Base-by-base conservation (phyloP, 35 echinoderm and acorn worm species). In the Patiria miniata region DNA sequence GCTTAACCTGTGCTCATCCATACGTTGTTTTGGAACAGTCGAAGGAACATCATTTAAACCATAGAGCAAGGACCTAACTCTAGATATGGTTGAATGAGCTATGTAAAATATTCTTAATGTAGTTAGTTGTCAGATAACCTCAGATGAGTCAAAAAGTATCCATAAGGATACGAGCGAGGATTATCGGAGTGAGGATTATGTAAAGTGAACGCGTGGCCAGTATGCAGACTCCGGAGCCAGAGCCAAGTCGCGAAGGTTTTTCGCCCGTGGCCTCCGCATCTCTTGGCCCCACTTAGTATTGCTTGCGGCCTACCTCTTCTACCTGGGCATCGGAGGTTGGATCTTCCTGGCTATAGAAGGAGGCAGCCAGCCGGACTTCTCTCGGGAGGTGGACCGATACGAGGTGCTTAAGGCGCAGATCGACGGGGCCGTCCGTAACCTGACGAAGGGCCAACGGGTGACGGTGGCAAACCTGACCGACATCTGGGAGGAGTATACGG, bases 251-350 rank as follows among this genome's bases (percentile, higher is more conserved):
- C 2, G 26, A 59, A 9, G 81, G 26, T 32, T 4, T 83, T n/a
- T 40, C 29, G 36, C 26, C 23, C 37, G 50, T 12, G 8, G 73
- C 29, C 50, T 87, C 26, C 68, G 39, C 44, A 37, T 19, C 77
- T 51, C 77, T 3, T 52, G 90, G n/a, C 93, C 93, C 21, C 83
- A 94, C 52, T 1, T 90, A 18, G 69, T 78, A 1, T 83, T 94
- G 7, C 37, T 90, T 37, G 40, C 29, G 5, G 37, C 86, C 8
- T 94, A 90, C 88, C 42, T 94, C 19, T 9, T 81, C 15, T 94
- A 94, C 73, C 82, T 94, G 17, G 50, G 69, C 36, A 7, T 90
- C 52, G 93, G 93, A n/a, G 89, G 87, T 1, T 21, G 90, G 1
- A 36, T 90, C 6, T 94, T 90, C 83, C 38, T 57, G 23, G 76